These are phyloP conservation scores for Ochlodes sylvanus DNA, from an alignment of 2,888 invertebrate genomes.

Conservation along the genomic window DNA sequence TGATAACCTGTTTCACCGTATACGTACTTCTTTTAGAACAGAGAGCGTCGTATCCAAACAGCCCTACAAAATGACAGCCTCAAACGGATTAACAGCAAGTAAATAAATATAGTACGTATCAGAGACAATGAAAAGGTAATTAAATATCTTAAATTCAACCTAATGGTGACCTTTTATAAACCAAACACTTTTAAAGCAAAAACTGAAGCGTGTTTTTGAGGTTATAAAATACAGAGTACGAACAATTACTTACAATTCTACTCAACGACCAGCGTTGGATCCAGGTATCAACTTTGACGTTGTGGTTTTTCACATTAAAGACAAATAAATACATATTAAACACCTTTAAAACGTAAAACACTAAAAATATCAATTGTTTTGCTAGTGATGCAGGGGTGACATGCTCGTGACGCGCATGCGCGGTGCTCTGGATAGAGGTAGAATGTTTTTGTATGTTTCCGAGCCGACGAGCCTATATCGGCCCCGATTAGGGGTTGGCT, in stretches of 20 bases:
- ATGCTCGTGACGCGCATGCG: conserved; percentile 75
- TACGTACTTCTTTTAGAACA: too few relatives aligned
- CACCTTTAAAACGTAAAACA: conserved; percentile 36
- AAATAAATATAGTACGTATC: too few relatives aligned
- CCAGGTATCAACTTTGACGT: neutral
- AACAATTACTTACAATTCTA: conserved; percentile 20
- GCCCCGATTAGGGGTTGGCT: conserved; percentile 68
- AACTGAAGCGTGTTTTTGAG: conserved; percentile 3
- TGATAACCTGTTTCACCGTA: too few relatives aligned
- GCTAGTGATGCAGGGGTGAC: conserved; percentile 54
- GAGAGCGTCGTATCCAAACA: too few relatives aligned
- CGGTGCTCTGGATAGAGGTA: conserved; percentile 53
- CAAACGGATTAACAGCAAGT: too few relatives aligned
- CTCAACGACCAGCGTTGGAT: neutral
- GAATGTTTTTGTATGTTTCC: conserved; percentile 76
- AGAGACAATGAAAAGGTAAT: too few relatives aligned
- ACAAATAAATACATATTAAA: conserved; percentile 5
- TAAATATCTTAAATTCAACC: too few relatives aligned
- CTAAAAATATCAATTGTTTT: conserved; percentile 46
- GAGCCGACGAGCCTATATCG: conserved; percentile 57
- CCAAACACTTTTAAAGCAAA: too few relatives aligned
- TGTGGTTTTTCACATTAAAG: neutral
- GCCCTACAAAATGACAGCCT: too few relatives aligned
- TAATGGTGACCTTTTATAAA: too few relatives aligned
- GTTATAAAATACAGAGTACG: conserved; percentile 3